A percentile compares a stretch with the other conserved stretches of the same genome.
Conservation (phyloP, 2,888 invertebrate genomes). For the Sinelater perroti region DNA sequence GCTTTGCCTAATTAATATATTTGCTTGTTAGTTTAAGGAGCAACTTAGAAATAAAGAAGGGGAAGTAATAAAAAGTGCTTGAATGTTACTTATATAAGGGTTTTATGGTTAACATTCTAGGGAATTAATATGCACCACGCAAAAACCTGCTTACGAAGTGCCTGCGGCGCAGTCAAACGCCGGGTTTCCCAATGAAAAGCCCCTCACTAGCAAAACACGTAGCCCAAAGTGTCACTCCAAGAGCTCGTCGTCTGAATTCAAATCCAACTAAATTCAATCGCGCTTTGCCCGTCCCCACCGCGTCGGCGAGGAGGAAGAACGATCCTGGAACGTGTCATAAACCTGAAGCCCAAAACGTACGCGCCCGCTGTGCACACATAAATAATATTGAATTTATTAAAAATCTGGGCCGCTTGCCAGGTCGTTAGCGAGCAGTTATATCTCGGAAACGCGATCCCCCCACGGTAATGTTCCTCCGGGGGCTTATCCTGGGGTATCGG, state of each 20-base stretch:
- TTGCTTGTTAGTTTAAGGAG: too few relatives aligned
- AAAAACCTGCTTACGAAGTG: too few relatives aligned
- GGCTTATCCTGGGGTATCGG: slow-evolving; percentile 6
- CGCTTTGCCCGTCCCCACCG: slow-evolving; percentile 29
- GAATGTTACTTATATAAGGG: too few relatives aligned
- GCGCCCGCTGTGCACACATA: slow-evolving; percentile 14
- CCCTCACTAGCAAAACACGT: slow-evolving; percentile 26
- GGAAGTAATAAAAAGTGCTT: too few relatives aligned
- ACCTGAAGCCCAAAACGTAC: slow-evolving; percentile 2
- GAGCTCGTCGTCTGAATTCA: slow-evolving; percentile 25
- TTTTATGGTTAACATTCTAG: too few relatives aligned
- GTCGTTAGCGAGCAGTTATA: slow-evolving; percentile 18
- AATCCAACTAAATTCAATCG: slow-evolving; percentile 32
- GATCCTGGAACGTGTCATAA: slow-evolving; percentile 17
- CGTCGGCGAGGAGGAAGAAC: slow-evolving; percentile 18
- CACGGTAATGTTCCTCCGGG: slow-evolving; percentile 15
- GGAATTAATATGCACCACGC: too few relatives aligned
- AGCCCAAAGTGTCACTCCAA: slow-evolving; percentile 27
- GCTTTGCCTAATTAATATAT: too few relatives aligned
- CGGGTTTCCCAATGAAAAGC: too few relatives aligned
- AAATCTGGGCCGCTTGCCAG: slow-evolving; percentile 21
- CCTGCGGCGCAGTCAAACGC: too few relatives aligned
- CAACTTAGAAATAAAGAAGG: too few relatives aligned
- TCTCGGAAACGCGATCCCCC: slow-evolving; percentile 14
- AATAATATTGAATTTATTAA: slow-evolving; percentile 31